Evolutionary conservation across 2,888 invertebrate species (phyloP), one percentile per base, ranked within the genome.

Genomic region (Tachina lurida): DNA sequence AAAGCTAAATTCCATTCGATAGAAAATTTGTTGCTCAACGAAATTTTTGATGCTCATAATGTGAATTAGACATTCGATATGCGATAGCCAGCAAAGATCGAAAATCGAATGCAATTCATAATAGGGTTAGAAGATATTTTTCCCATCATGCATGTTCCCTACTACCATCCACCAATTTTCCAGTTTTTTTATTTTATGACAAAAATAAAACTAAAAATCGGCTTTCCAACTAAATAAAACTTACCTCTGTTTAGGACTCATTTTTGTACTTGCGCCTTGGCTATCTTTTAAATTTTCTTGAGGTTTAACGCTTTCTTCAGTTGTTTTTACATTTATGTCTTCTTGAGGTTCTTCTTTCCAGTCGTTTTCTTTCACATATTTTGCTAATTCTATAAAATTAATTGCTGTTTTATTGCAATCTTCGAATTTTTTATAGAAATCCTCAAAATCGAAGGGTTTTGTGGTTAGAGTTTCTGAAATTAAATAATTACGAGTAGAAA

Each of bases 381-480:
- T 79, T 68, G 68, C 83, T 56, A 88, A 88, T 12, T 76, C 77
- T 52, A 63, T 87, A 22, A 87, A 87, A 84, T 67, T 62, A n/a
- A 54, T 65, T 10, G 80, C 77, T 15, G 45, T 56, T 54, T 76
- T 56, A 63, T 86, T 82, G 31, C 87, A 22, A 5, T 60, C 39
- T 15, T 84, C 67, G 47, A 89, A 87, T 15, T 88, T 65, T 0
- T 56, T 68, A 15, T 87, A 83, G 13, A 90, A 89, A 3, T 79
- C 81, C 0, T 86, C 22, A 5, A 88, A 81, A 74, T 90, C 84
- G 54, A 91, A 91, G 0, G 85, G 76, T 13, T 87, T 83, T 0
- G 92, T 91, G 7, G 79, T 88, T 4, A 90, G 87, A 9, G 92
- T 92, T 13, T 85, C 92, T 91, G 60, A 17, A 76, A 56, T 45